Evolutionary conservation across 2,888 invertebrate species (phyloP).

Genomic region (Pantelozetes paolii): DNA sequence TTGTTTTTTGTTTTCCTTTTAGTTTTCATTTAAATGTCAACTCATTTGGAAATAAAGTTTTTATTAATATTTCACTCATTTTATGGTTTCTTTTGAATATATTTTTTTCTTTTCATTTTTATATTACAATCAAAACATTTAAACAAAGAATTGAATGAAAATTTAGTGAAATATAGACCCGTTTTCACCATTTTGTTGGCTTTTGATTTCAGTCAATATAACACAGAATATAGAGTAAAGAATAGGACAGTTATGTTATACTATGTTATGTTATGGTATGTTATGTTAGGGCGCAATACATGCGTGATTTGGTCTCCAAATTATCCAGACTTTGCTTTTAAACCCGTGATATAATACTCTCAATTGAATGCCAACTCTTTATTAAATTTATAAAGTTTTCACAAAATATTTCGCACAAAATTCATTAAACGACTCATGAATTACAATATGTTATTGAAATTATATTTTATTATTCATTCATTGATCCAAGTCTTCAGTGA

Average conservation of each 20-base stretch:
- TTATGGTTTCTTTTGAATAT: no score
- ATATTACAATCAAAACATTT: no score
- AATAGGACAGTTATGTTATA: background rate
- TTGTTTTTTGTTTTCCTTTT: no score
- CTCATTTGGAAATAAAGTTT: no score
- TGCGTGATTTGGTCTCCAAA: slow-evolving; percentile 3
- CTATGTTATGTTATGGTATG: background rate
- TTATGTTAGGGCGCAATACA: background rate
- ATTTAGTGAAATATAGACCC: background rate
- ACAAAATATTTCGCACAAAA: slow-evolving; percentile 7
- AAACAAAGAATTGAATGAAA: no score
- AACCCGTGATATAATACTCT: slow-evolving; percentile 9
- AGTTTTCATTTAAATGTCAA: no score
- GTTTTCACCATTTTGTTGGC: slow-evolving; percentile 19
- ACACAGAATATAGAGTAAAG: slow-evolving; percentile 8
- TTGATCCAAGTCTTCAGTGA: no score
- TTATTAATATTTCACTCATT: no score
- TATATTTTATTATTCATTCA: background rate
- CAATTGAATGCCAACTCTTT: slow-evolving; percentile 21
- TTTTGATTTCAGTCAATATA: background rate
- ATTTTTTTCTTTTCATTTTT: no score
- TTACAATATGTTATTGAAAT: background rate
- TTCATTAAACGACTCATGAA: no score
- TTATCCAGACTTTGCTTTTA: background rate
- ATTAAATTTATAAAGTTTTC: background rate